phyloP scores from a whole-genome alignment of 2,888 invertebrate species.

The Stenchaetothrips biformis region DNA sequence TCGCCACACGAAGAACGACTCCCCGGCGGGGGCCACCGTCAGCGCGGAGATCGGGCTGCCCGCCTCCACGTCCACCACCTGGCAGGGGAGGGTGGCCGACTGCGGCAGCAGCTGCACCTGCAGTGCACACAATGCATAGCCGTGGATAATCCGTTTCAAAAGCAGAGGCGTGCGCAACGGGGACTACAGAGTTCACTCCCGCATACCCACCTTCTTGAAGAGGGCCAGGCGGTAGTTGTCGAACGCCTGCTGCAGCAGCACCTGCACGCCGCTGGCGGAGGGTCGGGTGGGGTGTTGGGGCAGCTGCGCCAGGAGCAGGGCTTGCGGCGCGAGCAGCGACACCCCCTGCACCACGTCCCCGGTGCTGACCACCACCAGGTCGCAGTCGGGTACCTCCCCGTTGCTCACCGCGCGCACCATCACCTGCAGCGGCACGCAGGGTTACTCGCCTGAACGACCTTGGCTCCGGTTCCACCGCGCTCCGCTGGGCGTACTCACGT shows the following conservation, averaged over 20 bases:
- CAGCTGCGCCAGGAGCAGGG: not conserved
- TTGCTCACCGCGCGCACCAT: too few relatives aligned
- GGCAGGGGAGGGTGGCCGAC: not conserved
- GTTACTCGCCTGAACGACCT: too few relatives aligned
- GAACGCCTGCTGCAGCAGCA: not conserved
- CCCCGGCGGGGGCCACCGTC: not conserved
- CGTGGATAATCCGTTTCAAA: too few relatives aligned
- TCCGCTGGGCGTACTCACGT: not conserved
- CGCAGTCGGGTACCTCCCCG: too few relatives aligned
- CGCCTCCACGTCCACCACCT: not conserved
- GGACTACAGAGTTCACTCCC: not conserved
- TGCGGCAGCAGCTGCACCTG: not conserved
- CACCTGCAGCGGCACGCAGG: too few relatives aligned
- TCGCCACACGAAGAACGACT: not conserved
- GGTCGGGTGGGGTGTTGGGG: not conserved
- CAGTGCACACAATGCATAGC: not conserved
- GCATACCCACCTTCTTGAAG: not conserved
- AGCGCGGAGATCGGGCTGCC: not conserved
- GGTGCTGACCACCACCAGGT: too few relatives aligned
- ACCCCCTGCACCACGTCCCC: too few relatives aligned
- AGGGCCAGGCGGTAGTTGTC: not conserved
- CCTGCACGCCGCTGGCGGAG: not conserved
- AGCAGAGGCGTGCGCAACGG: not conserved
- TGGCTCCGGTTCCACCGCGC: too few relatives aligned
- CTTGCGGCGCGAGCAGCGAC: constrained; percentile 2